Evolutionary conservation across 1,140 invertebrate species (phyloP), one percentile per base, ranked within the genome.

Genomic region (Euura lappo): DNA sequence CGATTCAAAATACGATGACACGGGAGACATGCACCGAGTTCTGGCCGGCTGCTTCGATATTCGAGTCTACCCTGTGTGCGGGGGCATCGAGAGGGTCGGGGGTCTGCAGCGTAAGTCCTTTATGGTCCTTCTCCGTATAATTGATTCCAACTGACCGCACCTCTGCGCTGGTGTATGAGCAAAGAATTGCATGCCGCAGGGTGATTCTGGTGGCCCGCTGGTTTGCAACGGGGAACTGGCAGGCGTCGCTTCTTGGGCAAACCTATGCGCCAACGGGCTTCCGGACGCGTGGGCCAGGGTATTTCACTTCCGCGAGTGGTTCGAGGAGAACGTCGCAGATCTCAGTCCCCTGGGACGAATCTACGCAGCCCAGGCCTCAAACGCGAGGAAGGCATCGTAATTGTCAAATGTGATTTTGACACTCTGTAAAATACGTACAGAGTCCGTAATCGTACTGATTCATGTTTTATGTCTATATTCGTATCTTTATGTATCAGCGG

Each of bases 221-320:
- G 76, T 74, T 13, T 82, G 79, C 45, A 70, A 74, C 43, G 71
- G 76, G n/a, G 47, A 78, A 28, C 75, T 91, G 45, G 80, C 78
- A 1, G 91, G 91, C 0, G 79, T 91, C 4, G 87, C 89, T 2
- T 90, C 89, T 28, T 92, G 89, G 85, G 90, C 89, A 1, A 83
- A 82, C 66, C 85, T 84, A 0, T 90, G 90, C 74, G 89, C 84
- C 6, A 73, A 81, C 44, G 78, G 84, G 1, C 80, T 78, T 4
- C 89, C 89, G 2, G 88, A 89, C 11, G 87, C 90, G 42, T 90
- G 89, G 78, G 86, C 88, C 0, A 80, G 85, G 51, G 84, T 90
- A 42, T 68, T 42, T 28, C 28, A 68, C 66, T 68, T 11, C 66
- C 66, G 66, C 8, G 66, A 68, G 11, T 68, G 66, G 66, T 42